phyloP scores from a whole-genome alignment of 2,888 invertebrate species.

The Catocala nupta region DNA sequence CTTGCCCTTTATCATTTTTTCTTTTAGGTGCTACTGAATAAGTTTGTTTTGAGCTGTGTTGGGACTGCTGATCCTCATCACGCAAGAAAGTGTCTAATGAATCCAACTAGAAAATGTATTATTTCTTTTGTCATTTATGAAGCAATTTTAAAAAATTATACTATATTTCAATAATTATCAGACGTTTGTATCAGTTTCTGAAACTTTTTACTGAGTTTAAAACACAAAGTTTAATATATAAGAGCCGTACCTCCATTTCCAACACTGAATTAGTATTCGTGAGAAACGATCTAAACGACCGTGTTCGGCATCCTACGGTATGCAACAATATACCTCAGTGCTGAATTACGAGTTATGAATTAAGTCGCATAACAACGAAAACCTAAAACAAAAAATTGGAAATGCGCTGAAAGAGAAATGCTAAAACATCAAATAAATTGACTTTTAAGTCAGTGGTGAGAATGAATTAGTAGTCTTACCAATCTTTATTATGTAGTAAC shows the following conservation, averaged over 20 bases:
- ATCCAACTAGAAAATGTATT: slow-evolving; percentile 58
- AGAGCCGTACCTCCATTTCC: slow-evolving; percentile 73
- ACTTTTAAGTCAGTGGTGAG: slow-evolving; percentile 16
- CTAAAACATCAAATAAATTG: slow-evolving; percentile 19
- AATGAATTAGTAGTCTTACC: slow-evolving; percentile 54
- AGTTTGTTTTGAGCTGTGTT: slow-evolving; percentile 62
- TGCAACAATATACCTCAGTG: slow-evolving; percentile 59
- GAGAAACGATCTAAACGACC: slow-evolving; percentile 53
- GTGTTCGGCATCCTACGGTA: slow-evolving; percentile 63
- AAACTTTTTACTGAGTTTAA: no score
- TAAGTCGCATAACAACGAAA: slow-evolving; percentile 60
- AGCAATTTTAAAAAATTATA: slow-evolving; percentile 3
- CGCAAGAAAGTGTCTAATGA: slow-evolving; percentile 69
- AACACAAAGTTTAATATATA: no score
- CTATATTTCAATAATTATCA: background rate
- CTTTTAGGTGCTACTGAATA: slow-evolving; percentile 62
- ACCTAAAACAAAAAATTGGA: slow-evolving; percentile 66
- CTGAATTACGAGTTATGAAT: slow-evolving; percentile 30
- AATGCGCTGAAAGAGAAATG: slow-evolving; percentile 56
- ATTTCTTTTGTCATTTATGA: slow-evolving; percentile 3
- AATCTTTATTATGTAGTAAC: slow-evolving; percentile 70
- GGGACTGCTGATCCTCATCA: slow-evolving; percentile 69
- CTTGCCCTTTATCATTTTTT: slow-evolving; percentile 69
- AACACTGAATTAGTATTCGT: slow-evolving; percentile 49
- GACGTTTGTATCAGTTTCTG: no score